Percentiles rank a stretch among this genome's conserved stretches.
phyloP scores from a whole-genome alignment of 1,140 invertebrate species.

The Gonatopus flavifemur region DNA sequence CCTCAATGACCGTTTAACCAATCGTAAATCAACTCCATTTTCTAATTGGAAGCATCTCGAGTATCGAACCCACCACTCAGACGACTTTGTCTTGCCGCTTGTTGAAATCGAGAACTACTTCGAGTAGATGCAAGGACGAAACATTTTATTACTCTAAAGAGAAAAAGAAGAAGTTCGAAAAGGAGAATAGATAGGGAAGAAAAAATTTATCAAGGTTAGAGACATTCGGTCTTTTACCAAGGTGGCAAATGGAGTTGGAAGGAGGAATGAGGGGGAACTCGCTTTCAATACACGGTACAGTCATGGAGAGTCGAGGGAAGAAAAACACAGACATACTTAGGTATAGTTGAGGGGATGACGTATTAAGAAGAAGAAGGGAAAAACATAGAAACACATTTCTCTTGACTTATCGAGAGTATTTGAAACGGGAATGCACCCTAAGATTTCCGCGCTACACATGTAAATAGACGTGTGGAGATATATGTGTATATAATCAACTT shows the following conservation, averaged over 20 bases:
- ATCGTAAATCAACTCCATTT: no score
- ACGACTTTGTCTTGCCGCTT: no score
- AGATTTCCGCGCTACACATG: constrained; percentile 32
- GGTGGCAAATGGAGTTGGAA: no score
- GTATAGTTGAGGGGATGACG: background rate
- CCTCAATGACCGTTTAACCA: no score
- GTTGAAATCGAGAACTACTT: no score
- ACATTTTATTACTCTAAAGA: constrained; percentile 49
- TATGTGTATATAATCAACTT: no score
- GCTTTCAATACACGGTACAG: no score
- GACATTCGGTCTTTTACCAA: no score
- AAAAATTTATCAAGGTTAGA: background rate
- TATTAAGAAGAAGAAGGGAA: background rate
- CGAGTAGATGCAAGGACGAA: constrained; percentile 11
- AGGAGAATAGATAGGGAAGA: background rate
- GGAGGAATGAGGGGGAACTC: no score
- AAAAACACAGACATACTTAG: background rate
- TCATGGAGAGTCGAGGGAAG: constrained; percentile 4
- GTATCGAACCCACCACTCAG: no score
- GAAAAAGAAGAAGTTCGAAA: background rate
- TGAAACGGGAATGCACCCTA: constrained; percentile 44
- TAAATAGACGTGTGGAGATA: no score
- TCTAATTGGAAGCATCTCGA: no score
- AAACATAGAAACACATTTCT: background rate
- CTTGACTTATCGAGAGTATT: constrained; percentile 28